Percentiles rank a stretch among this genome's conserved stretches.
These are phyloP conservation scores for Halictus quadricinctus DNA, from an alignment of 2,888 invertebrate species.

Conservation along the genomic window DNA sequence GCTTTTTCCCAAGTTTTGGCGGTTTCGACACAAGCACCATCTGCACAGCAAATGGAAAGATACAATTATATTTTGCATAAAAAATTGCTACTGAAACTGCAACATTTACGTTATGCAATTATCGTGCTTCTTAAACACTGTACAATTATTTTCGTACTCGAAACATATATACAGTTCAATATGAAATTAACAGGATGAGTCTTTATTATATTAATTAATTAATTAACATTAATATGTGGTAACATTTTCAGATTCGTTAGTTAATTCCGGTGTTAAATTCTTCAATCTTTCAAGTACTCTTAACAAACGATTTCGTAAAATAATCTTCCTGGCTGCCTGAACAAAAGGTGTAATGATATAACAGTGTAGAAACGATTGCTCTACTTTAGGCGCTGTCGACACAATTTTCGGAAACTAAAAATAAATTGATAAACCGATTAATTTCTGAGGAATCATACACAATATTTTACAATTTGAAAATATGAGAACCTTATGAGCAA, in stretches of 20 bases:
- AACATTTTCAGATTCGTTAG: slow-evolving; percentile 7
- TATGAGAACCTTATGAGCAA: slow-evolving; percentile 20
- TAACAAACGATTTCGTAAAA: slow-evolving; percentile 47
- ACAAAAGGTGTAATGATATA: slow-evolving; percentile 23
- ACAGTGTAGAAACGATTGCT: slow-evolving; percentile 13
- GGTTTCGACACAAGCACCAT: slow-evolving; percentile 21
- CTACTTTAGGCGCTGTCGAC: not conserved
- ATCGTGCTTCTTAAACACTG: not conserved
- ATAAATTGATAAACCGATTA: not conserved
- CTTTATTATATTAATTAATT: not conserved
- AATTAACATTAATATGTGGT: not conserved
- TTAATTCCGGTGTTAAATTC: slow-evolving; percentile 3
- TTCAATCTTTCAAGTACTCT: slow-evolving; percentile 29
- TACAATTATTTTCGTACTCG: not conserved
- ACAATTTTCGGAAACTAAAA: slow-evolving; percentile 26
- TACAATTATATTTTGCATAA: not conserved
- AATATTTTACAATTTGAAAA: not conserved
- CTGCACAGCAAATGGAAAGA: not conserved
- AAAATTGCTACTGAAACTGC: not conserved
- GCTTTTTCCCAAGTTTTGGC: slow-evolving; percentile 47
- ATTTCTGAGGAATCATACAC: not conserved
- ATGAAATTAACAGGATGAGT: not conserved
- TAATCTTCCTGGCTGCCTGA: slow-evolving; percentile 40
- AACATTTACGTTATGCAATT: not conserved
- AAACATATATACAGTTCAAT: not conserved